Evolutionary conservation across 2,113 vertebrate genomes (phyloP).

Genomic region (Centrocercus urophasianus): DNA sequence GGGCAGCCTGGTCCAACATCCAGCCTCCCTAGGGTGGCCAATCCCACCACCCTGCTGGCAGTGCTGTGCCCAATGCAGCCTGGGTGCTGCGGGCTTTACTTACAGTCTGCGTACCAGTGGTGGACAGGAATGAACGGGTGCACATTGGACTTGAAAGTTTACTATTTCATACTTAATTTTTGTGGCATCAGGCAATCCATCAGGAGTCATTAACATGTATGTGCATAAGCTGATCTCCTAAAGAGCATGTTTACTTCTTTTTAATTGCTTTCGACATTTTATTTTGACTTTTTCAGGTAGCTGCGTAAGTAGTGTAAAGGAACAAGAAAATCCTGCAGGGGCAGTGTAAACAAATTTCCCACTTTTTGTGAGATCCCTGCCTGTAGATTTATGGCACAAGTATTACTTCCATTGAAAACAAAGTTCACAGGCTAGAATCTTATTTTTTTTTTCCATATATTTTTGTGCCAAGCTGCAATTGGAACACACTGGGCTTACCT

Average conservation of each 20-base stretch:
- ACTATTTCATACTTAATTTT: background rate
- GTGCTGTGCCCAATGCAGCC: background rate
- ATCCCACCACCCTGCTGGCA: background rate
- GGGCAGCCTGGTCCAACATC: background rate
- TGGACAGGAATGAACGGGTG: background rate
- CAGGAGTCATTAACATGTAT: background rate
- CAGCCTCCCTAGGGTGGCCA: too few relatives aligned
- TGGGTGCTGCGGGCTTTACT: background rate
- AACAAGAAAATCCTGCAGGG: background rate
- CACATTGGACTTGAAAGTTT: background rate
- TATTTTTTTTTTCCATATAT: background rate
- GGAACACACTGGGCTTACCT: background rate
- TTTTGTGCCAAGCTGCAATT: background rate
- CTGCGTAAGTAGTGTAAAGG: background rate
- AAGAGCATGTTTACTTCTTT: background rate
- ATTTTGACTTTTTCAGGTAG: background rate
- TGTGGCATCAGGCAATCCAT: background rate
- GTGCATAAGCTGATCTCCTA: background rate
- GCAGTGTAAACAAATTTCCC: background rate
- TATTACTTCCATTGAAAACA: background rate
- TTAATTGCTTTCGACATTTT: slow-evolving; percentile 26
- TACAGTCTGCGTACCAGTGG: background rate
- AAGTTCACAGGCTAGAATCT: background rate
- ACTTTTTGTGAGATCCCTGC: background rate
- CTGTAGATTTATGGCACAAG: slow-evolving; percentile 1